phyloP scores from a whole-genome alignment of 2,888 invertebrate species.

The Carterocephalus palaemon region DNA sequence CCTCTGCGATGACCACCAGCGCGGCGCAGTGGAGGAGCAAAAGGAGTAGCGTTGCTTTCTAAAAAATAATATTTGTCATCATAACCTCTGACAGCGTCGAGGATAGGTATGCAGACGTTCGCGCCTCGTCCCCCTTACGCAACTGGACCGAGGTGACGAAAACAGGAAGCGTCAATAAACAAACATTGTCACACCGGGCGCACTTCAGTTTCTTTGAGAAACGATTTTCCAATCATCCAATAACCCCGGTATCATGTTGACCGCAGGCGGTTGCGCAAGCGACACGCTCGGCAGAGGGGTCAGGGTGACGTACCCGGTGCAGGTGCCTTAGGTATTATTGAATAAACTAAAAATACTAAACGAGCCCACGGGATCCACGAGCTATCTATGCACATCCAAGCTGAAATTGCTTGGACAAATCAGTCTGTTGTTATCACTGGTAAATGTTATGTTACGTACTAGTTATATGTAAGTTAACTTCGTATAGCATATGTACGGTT shows the following conservation, averaged over 20 bases:
- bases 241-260: neutral
- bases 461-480: neutral
- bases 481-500: neutral
- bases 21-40: constrained; percentile 44
- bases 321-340: neutral
- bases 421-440: too few relatives aligned
- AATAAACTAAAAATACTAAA: too few relatives aligned
- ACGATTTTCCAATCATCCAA: neutral
- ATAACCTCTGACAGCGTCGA: too few relatives aligned
- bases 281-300: neutral
- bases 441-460: too few relatives aligned
- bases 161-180: too few relatives aligned
- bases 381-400: too few relatives aligned
- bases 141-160: too few relatives aligned
- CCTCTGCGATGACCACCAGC: constrained; percentile 42
- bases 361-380: too few relatives aligned
- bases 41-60: constrained; percentile 45
- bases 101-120: too few relatives aligned
- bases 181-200: neutral
- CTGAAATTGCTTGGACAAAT: too few relatives aligned
- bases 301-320: neutral
- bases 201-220: constrained; percentile 2
- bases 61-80: constrained; percentile 29
- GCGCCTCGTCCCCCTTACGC: too few relatives aligned
- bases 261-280: too few relatives aligned